A percentile compares a stretch with the other conserved stretches of the same genome.
These are phyloP conservation scores for Phylloscopus whistleri DNA, from an alignment of 2,113 vertebrate species.

Conservation along the genomic window DNA sequence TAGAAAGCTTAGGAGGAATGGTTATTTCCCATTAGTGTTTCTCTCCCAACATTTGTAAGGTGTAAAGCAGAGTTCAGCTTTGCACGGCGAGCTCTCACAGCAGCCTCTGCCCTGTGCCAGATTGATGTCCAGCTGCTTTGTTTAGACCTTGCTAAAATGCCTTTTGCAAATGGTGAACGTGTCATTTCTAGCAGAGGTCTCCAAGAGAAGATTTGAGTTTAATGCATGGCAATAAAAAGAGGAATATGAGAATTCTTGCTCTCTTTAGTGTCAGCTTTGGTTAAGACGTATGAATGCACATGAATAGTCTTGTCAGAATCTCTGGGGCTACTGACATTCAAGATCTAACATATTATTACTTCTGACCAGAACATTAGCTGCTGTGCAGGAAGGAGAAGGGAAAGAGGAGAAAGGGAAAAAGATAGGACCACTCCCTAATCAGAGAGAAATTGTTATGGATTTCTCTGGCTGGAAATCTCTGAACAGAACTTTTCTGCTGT, in stretches of 20 bases:
- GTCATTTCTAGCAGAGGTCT: constrained; percentile 26
- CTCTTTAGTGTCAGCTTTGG: constrained; percentile 62
- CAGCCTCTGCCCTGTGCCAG: not conserved
- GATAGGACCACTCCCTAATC: constrained; percentile 5
- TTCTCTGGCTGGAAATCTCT: not conserved
- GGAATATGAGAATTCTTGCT: constrained; percentile 55
- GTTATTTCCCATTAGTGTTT: not conserved
- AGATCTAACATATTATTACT: constrained; percentile 49
- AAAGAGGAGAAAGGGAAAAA: not conserved
- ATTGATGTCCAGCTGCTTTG: not conserved
- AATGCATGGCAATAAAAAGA: constrained; percentile 4
- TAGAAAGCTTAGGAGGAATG: not conserved
- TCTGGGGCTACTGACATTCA: constrained; percentile 54
- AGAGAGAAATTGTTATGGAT: not conserved
- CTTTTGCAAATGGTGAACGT: not conserved
- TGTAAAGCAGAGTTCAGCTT: not conserved
- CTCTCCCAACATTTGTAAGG: not conserved
- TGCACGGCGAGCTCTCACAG: not conserved
- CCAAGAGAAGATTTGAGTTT: constrained; percentile 20
- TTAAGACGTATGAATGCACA: constrained; percentile 60
- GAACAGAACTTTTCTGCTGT: not conserved
- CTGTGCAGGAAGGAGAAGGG: not conserved
- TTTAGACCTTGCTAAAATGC: not conserved
- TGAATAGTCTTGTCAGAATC: constrained; percentile 58
- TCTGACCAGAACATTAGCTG: constrained; percentile 42